phyloP scores from a whole-genome alignment of 64 coral and sea anemone species.

The Catalaphyllia jardinei region DNA sequence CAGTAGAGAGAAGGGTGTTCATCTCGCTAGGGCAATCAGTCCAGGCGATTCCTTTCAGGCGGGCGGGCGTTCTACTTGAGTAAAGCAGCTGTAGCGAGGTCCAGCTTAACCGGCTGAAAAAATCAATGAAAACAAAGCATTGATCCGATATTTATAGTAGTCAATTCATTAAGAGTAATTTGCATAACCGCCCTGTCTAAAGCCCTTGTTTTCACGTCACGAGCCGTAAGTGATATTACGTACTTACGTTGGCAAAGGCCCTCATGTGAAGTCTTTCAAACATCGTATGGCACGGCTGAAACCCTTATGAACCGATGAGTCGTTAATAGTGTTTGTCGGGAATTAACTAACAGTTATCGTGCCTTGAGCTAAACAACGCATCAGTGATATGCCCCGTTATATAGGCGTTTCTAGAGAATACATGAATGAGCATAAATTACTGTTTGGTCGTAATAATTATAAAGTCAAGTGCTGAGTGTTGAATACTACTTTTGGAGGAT shows the following conservation, averaged over 20 bases:
- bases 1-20: not conserved
- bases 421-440: no score
- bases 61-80: not conserved
- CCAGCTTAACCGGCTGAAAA: not conserved
- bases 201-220: not conserved
- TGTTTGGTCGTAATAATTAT: no score
- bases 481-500: not conserved
- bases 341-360: not conserved
- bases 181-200: constrained; percentile 25
- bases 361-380: no score
- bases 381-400: no score
- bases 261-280: not conserved
- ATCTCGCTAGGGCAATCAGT: not conserved
- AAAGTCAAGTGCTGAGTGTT: not conserved
- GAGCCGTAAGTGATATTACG: constrained; percentile 25
- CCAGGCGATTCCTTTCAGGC: not conserved
- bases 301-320: not conserved
- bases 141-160: constrained; percentile 20
- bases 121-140: constrained; percentile 25
- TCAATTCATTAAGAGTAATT: constrained; percentile 19
- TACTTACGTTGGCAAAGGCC: not conserved
- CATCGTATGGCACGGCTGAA: not conserved
- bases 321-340: not conserved
- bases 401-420: no score
- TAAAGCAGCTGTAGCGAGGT: not conserved